phyloP scores from a whole-genome alignment of 2,888 invertebrate species.

The Diaperis boleti region DNA sequence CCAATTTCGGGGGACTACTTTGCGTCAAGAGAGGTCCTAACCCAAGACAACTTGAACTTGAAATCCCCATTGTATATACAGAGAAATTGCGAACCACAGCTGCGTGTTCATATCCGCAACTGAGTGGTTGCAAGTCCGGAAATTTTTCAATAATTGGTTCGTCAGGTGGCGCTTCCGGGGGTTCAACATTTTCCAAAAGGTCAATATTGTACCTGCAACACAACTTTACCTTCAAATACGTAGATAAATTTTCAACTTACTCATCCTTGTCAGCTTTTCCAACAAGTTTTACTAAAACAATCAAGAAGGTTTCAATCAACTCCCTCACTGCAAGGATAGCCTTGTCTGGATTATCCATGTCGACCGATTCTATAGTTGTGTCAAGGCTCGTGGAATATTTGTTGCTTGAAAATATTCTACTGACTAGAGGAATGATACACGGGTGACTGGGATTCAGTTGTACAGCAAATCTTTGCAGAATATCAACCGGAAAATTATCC shows the following conservation, averaged over 20 bases:
- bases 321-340: conserved; percentile 62
- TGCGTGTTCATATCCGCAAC: conserved; percentile 74
- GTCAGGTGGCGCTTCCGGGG: conserved; percentile 49
- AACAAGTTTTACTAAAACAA: conserved; percentile 66
- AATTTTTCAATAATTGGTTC: conserved; percentile 59
- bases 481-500: conserved; percentile 57
- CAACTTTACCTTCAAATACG: neutral
- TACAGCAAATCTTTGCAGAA: conserved; percentile 67
- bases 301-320: conserved; percentile 69
- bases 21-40: conserved; percentile 69
- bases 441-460: conserved; percentile 75
- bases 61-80: conserved; percentile 75
- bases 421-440: conserved; percentile 66
- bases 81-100: conserved; percentile 72
- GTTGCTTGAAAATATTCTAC: conserved; percentile 58
- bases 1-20: conserved; percentile 68
- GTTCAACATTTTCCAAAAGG: conserved; percentile 55
- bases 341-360: conserved; percentile 61
- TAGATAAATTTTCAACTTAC: conserved; percentile 46
- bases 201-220: conserved; percentile 57
- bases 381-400: conserved; percentile 66
- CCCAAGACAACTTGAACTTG: conserved; percentile 71
- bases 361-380: conserved; percentile 68
- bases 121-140: conserved; percentile 66
- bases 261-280: conserved; percentile 59